These are phyloP conservation scores for Serinus canaria DNA, from an alignment of 2,113 vertebrate genomes.

Conservation along the genomic window DNA sequence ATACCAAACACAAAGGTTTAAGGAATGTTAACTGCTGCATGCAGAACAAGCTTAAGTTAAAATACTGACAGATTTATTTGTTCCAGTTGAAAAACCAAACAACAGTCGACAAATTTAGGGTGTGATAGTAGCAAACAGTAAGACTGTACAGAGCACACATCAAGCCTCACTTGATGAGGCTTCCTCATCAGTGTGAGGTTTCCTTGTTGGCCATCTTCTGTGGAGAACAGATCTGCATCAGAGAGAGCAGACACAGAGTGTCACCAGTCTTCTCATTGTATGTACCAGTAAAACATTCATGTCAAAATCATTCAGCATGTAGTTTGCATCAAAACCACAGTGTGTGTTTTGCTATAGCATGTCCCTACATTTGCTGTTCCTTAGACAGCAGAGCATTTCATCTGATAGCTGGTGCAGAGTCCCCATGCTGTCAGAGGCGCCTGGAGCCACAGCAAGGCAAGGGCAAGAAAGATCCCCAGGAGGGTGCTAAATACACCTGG, in stretches of 20 bases:
- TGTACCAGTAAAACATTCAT: neutral
- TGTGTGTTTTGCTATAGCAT: neutral
- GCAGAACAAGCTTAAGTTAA: neutral
- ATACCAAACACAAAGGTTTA: neutral
- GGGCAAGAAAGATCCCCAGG: neutral
- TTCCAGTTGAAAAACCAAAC: neutral
- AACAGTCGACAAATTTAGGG: neutral
- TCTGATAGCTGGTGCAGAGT: neutral
- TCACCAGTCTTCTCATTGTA: neutral
- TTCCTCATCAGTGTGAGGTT: neutral
- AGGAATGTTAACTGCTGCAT: neutral
- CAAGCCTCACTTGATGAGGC: neutral
- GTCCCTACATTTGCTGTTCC: neutral
- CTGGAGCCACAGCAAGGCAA: neutral
- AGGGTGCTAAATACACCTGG: neutral
- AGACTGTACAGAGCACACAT: neutral
- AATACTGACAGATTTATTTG: slow-evolving; percentile 15
- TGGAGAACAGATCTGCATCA: neutral
- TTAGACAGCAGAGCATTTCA: neutral
- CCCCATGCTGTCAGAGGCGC: neutral
- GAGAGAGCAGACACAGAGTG: neutral
- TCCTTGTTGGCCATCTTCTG: neutral
- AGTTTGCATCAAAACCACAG: neutral
- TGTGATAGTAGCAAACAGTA: neutral
- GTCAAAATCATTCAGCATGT: neutral